Conservation (phyloP, 1,140 invertebrate genomes). For the Sycophaga agraensis region DNA sequence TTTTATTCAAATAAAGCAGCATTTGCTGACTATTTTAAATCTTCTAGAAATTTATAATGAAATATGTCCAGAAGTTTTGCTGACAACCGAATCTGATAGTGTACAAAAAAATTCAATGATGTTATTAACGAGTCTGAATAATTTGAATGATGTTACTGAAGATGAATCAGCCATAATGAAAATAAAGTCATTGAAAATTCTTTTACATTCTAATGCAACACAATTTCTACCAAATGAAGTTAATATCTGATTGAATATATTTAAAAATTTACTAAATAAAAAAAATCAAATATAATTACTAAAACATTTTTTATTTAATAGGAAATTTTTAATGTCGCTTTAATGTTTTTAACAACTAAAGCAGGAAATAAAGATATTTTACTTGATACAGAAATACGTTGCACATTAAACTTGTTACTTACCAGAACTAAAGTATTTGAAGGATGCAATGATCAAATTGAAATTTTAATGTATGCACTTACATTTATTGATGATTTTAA, state of each 20-base stretch:
- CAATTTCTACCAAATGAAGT: constrained; percentile 60
- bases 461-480: constrained; percentile 66
- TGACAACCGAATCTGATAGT: constrained; percentile 40
- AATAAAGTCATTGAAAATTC: constrained; percentile 67
- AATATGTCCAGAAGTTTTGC: constrained; percentile 59
- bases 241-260: no score
- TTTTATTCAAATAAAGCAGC: constrained; percentile 41
- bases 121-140: constrained; percentile 38
- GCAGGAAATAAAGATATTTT: constrained; percentile 25
- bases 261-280: constrained; percentile 5
- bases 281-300: neutral
- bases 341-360: constrained; percentile 60
- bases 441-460: constrained; percentile 63
- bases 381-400: constrained; percentile 32
- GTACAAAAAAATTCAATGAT: constrained; percentile 41
- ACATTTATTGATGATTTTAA: constrained; percentile 40
- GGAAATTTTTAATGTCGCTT: constrained; percentile 61
- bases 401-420: constrained; percentile 59
- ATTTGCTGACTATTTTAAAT: constrained; percentile 58
- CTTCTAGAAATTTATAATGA: constrained; percentile 61
- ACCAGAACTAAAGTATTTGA: constrained; percentile 65
- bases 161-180: constrained; percentile 58
- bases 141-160: constrained; percentile 34
- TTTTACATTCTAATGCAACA: constrained; percentile 62
- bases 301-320: constrained; percentile 18